Evolutionary conservation across 2,888 invertebrate genomes (phyloP).

Genomic region (Molorchus minor): DNA sequence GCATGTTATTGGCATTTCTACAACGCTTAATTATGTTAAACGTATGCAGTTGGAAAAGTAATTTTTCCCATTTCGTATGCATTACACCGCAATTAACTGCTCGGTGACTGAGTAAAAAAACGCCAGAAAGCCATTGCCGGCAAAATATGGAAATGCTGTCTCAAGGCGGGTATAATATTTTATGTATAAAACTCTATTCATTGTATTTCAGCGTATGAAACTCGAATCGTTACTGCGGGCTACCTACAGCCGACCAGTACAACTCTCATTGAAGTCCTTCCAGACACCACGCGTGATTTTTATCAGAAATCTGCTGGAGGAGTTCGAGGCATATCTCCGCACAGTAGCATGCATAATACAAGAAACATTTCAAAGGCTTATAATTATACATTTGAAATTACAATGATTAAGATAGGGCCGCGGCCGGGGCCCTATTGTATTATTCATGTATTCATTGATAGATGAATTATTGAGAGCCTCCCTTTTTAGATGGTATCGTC

Average conservation of each 20-base stretch:
- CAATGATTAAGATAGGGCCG: slow-evolving; percentile 60
- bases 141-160: slow-evolving; percentile 44
- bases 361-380: slow-evolving; percentile 58
- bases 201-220: slow-evolving; percentile 43
- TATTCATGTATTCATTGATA: slow-evolving; percentile 53
- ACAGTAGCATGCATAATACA: slow-evolving; percentile 63
- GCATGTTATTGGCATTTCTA: too few relatives aligned
- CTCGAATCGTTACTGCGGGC: slow-evolving; percentile 40
- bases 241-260: slow-evolving; percentile 37
- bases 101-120: slow-evolving; percentile 18
- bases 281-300: background rate
- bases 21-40: slow-evolving; percentile 16
- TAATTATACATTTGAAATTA: slow-evolving; percentile 64
- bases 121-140: slow-evolving; percentile 35
- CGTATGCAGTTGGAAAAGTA: slow-evolving; percentile 11
- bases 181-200: slow-evolving; percentile 43
- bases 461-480: slow-evolving; percentile 46
- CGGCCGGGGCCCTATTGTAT: slow-evolving; percentile 38
- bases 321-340: slow-evolving; percentile 50
- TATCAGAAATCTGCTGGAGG: slow-evolving; percentile 29
- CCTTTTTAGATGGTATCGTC: slow-evolving; percentile 37
- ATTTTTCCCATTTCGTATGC: slow-evolving; percentile 12
- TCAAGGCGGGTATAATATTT: slow-evolving; percentile 41
- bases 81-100: slow-evolving; percentile 12
- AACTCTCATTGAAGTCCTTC: background rate